Evolutionary conservation across 2,113 vertebrate genomes (phyloP).

Genomic region (Ameiurus melas): DNA sequence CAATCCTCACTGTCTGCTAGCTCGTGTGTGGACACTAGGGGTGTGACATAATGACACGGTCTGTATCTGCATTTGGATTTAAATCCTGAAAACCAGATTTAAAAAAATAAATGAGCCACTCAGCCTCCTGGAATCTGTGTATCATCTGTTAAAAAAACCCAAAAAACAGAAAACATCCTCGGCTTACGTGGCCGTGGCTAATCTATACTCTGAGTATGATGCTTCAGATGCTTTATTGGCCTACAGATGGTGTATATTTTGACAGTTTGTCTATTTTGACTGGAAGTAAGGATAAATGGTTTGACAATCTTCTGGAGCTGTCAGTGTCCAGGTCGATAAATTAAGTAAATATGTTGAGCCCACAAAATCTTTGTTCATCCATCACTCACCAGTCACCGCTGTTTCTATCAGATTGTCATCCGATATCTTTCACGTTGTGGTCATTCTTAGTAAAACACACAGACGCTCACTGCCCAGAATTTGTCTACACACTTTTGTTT

Average conservation of each 20-base stretch:
- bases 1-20: background rate
- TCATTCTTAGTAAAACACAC: background rate
- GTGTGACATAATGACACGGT: background rate
- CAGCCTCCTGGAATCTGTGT: background rate
- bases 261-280: conserved; percentile 6
- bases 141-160: background rate
- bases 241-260: background rate
- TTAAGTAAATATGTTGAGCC: background rate
- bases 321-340: background rate
- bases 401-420: background rate
- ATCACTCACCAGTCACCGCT: background rate
- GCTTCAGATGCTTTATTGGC: too few species aligned
- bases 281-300: background rate
- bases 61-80: background rate
- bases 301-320: background rate
- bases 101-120: too few species aligned
- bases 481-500: background rate
- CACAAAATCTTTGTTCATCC: background rate
- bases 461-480: background rate
- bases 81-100: too few species aligned
- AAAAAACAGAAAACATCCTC: too few species aligned
- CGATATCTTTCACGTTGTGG: background rate
- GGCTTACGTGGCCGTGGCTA: background rate
- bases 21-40: background rate
- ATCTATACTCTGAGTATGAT: background rate